Conservation (phyloP, 1,140 invertebrate genomes). For the Muscidifurax raptorellus region DNA sequence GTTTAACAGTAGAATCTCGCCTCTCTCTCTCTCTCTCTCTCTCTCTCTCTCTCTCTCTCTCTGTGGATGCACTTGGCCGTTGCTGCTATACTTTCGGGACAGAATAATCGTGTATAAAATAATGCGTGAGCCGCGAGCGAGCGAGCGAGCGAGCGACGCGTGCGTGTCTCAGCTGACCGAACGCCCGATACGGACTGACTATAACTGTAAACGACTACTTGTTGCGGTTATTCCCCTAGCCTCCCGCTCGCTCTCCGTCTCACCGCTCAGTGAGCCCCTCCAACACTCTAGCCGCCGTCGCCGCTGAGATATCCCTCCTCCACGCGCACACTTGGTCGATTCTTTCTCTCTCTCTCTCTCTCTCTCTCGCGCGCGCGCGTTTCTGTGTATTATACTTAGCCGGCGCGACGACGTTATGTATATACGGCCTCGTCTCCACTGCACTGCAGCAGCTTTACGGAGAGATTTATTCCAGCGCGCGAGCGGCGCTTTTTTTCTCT, state of each 20-base stretch:
- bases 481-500: too few species aligned
- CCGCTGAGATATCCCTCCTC: constrained; percentile 25
- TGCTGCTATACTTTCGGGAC: not conserved
- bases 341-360: constrained; percentile 21
- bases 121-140: not conserved
- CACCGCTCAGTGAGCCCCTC: constrained; percentile 22
- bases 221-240: constrained; percentile 67
- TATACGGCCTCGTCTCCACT: constrained; percentile 40
- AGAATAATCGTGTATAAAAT: not conserved
- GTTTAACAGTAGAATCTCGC: too few species aligned
- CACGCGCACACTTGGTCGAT: not conserved
- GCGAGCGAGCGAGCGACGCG: constrained; percentile 12
- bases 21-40: too few species aligned
- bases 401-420: constrained; percentile 22
- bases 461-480: too few species aligned
- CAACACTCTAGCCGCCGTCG: constrained; percentile 38
- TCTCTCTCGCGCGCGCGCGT: not conserved
- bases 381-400: too few species aligned
- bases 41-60: too few species aligned
- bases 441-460: not conserved
- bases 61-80: too few species aligned
- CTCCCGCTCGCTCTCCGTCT: constrained; percentile 51
- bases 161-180: constrained; percentile 71
- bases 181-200: constrained; percentile 75
- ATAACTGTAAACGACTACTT: constrained; percentile 76